Base-by-base conservation (phyloP, 2,797 vertebrate species). In the Zenarchopterus dispar region DNA sequence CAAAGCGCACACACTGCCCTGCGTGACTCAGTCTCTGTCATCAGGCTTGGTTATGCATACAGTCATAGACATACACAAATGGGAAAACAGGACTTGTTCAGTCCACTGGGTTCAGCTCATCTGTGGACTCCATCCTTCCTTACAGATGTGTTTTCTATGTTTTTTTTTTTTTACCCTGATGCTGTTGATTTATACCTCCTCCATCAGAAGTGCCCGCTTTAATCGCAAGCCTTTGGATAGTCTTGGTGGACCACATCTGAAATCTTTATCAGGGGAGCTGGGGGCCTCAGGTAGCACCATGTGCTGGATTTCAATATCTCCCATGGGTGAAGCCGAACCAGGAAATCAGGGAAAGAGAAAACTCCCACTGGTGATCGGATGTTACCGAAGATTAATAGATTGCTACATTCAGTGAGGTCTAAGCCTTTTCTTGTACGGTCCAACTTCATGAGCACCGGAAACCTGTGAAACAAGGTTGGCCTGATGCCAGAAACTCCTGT, bases 381-480 rank as follows among this genome's bases (percentile, higher is more conserved):
- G 77, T 88, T 87, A 85, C 62, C 65, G 77, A 87, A 87, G 86
- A 91, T 90, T 85, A 90, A 91, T 88, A 88, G 82, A 90, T 92
- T 74, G 83, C 71, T 85, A 86, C 75, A 80, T 80, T 77, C 81
- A 73, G 77, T 36, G 43, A 88, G 81, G 79, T 77, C 64, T 64
- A 73, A 81, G 80, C 68, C 66, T 60, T 72, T 71, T 70, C 51
- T 60, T 77, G 57, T 24, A 57, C 69, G 67, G 74, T 62, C 63
- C 59, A 67, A 81, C 75, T 75, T 73, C 64, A 79, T 69, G 81
- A 82, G 75, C 72, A 70, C 70, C 57, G 78, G 80, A 91, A 90
- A 88, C 79, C 91, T 92, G 91, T 87, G 70, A 91, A 87, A 83
- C 66, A 89, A 84, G 81, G 81, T 92, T 49, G 78, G 80, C 79